These are phyloP conservation scores for Cacatua alba DNA, from an alignment of 2,113 vertebrate genomes.

Conservation along the genomic window DNA sequence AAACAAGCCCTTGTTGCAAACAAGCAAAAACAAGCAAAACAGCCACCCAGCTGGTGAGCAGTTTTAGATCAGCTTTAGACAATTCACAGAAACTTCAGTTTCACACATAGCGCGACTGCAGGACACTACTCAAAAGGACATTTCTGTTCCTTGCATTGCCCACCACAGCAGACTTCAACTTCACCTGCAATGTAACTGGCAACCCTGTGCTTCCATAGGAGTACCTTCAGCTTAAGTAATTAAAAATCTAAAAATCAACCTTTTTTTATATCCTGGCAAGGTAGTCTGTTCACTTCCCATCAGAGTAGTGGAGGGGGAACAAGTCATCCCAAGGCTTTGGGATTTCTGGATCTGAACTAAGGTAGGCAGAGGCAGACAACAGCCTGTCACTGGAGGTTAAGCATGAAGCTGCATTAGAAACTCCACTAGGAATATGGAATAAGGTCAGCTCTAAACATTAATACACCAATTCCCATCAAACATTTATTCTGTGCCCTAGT, in stretches of 20 bases:
- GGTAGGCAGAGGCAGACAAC: background rate
- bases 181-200: background rate
- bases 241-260: background rate
- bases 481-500: background rate
- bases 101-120: background rate
- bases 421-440: background rate
- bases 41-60: accelerated
- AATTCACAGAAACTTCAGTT: background rate
- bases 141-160: background rate
- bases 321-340: background rate
- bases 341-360: background rate
- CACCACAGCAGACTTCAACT: background rate
- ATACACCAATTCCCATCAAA: background rate
- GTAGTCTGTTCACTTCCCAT: background rate
- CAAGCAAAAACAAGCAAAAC: no score
- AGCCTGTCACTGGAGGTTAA: background rate
- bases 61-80: background rate
- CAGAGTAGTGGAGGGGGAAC: background rate
- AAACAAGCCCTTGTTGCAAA: no score
- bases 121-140: background rate
- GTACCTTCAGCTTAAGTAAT: background rate
- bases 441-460: background rate
- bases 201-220: background rate
- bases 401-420: background rate
- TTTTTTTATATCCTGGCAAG: background rate